phyloP scores from a whole-genome alignment of 2,113 vertebrate species.

The Diphyllodes magnificus region DNA sequence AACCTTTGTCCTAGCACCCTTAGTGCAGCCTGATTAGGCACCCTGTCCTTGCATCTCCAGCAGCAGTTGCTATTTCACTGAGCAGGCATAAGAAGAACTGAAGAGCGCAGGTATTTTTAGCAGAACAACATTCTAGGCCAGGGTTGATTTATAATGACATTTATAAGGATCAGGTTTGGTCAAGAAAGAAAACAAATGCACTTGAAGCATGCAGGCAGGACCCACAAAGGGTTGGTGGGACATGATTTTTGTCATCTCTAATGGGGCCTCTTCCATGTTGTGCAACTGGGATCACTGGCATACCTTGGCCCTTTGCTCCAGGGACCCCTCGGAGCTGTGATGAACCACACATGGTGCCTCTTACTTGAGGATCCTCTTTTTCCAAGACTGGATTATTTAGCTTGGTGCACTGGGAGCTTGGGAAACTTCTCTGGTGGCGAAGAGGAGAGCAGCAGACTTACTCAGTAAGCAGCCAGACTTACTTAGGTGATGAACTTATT shows the following conservation, averaged over 20 bases:
- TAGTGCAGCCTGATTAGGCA: not conserved
- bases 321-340: not conserved
- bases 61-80: not conserved
- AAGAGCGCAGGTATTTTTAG: not conserved
- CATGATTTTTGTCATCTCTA: not conserved
- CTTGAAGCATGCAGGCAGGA: not conserved
- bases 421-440: not conserved
- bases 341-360: not conserved
- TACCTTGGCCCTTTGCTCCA: not conserved
- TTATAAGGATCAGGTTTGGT: not conserved
- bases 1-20: not conserved
- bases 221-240: not conserved
- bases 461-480: not conserved
- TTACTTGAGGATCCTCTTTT: not conserved
- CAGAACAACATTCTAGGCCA: not conserved
- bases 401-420: not conserved
- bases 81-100: not conserved
- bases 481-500: not conserved
- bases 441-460: too few species aligned
- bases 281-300: not conserved
- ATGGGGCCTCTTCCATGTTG: accelerated
- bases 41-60: not conserved
- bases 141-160: not conserved
- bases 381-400: not conserved
- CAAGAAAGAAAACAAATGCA: not conserved